Evolutionary conservation across 2,888 invertebrate genomes (phyloP), one percentile per base, ranked within the genome.

Genomic region (Tipula helvola): DNA sequence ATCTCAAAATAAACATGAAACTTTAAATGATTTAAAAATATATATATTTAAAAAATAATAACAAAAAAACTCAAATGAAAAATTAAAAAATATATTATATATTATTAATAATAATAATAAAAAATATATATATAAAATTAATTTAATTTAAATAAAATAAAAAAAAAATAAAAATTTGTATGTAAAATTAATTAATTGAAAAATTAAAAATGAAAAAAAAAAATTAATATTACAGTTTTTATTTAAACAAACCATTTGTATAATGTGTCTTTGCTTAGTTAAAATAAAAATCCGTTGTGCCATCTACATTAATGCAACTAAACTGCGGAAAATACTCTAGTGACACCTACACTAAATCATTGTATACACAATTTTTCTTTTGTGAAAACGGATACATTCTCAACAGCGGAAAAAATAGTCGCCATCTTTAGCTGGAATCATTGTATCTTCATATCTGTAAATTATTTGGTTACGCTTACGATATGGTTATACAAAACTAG

Each of bases 171-270:
- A 71, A 71, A 71, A 71, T 71, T 71, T 71, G 71, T 71, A 71
- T 71, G 71, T 71, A 71, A 71, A 71, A 71, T 71, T 71, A 71
- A 71, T 71, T 71, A 71, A 71, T 71, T 71, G 71, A 71, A 71
- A 71, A 71, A 71, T 71, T 71, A 71, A 71, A 57, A 71, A 71
- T 71, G 71, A 71, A 71, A 71, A 71, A 28, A 71, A 28, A 71
- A 28, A 71, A 2, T 71, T 71, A 10, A 28, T 3, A 4, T 18
- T 71, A 0, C 10, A 8, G 71, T 28, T 28, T 71, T 18, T 71
- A 28, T 71, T 28, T 39, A 7, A n/a, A n/a, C n/a, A n/a, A n/a
- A n/a, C n/a, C n/a, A n/a, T n/a, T n/a, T n/a, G n/a, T n/a, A n/a
- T n/a, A n/a, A n/a, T 18, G 71, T 71, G 71, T 28, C 71, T 71